A percentile compares a stretch with the other conserved stretches of the same genome.
Conservation (phyloP, 2,113 vertebrate genomes). For the Ailuropoda melanoleuca region DNA sequence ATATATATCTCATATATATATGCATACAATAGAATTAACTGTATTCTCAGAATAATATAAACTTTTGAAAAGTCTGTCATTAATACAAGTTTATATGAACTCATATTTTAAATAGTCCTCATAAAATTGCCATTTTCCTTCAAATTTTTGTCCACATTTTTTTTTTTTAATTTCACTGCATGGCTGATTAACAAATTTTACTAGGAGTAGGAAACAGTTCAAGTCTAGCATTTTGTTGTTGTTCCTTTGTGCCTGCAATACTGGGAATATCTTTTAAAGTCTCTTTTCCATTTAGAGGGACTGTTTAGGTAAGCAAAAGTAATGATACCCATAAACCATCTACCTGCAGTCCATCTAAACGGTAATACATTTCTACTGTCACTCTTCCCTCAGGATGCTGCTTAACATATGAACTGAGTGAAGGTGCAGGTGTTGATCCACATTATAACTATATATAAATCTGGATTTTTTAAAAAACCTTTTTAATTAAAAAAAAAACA, state of each 20-base stretch:
- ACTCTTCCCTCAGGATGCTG: accelerated
- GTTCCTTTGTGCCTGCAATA: background rate
- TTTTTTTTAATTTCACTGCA: background rate
- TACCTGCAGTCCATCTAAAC: background rate
- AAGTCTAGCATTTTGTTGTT: background rate
- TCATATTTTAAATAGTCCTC: background rate
- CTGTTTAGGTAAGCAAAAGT: background rate
- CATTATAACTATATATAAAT: background rate
- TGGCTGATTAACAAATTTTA: background rate
- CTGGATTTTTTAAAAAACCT: background rate
- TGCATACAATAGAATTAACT: background rate
- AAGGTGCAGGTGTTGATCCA: background rate
- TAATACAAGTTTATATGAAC: background rate
- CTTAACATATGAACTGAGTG: background rate
- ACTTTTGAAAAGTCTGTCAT: background rate
- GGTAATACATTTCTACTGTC: background rate
- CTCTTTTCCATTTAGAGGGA: background rate
- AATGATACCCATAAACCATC: background rate
- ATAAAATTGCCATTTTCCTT: background rate
- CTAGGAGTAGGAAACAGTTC: background rate
- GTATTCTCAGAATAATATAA: background rate
- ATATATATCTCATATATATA: background rate
- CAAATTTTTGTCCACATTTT: background rate
- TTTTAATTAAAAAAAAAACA: background rate
- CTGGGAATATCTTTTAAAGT: background rate